Percentiles rank a stretch among this genome's conserved stretches.
Conservation (phyloP, 2,797 vertebrate species). For the Rhinogobio ventralis region DNA sequence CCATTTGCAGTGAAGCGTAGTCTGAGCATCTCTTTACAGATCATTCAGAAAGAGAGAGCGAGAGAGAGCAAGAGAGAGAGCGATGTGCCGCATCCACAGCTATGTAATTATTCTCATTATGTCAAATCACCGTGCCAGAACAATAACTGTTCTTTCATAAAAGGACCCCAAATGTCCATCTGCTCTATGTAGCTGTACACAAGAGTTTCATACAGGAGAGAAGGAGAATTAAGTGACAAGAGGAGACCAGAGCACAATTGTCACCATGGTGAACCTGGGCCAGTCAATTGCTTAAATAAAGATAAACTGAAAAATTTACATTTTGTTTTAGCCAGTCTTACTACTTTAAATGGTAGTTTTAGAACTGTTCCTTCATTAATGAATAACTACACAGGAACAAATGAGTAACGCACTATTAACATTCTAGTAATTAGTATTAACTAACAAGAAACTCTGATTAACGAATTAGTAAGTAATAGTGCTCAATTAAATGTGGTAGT, state of each 20-base stretch:
- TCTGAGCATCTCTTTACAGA: slow-evolving; percentile 45
- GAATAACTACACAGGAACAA: too few species aligned
- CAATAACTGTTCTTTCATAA: slow-evolving; percentile 55
- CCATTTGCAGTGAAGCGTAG: slow-evolving; percentile 51
- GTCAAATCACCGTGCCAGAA: slow-evolving; percentile 62
- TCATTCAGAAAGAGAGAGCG: slow-evolving; percentile 39
- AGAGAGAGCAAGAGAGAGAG: slow-evolving; percentile 15
- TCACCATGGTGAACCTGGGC: not conserved
- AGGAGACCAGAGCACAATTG: not conserved
- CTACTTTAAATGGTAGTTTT: not conserved
- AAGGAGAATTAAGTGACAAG: slow-evolving; percentile 9
- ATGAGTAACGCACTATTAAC: too few species aligned
- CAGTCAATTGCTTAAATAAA: not conserved
- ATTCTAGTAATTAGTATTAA: too few species aligned
- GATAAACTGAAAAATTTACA: not conserved
- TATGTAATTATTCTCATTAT: slow-evolving; percentile 68
- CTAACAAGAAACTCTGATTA: too few species aligned
- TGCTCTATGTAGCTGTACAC: slow-evolving; percentile 35
- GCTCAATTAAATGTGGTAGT: too few species aligned
- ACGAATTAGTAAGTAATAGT: too few species aligned
- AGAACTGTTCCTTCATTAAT: too few species aligned
- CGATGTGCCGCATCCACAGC: slow-evolving; percentile 42
- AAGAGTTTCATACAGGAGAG: slow-evolving; percentile 30
- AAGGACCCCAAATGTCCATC: slow-evolving; percentile 50
- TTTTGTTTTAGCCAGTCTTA: not conserved